Evolutionary conservation across 2,797 vertebrate species (phyloP).

Genomic region (Halcyon leucocephala): DNA sequence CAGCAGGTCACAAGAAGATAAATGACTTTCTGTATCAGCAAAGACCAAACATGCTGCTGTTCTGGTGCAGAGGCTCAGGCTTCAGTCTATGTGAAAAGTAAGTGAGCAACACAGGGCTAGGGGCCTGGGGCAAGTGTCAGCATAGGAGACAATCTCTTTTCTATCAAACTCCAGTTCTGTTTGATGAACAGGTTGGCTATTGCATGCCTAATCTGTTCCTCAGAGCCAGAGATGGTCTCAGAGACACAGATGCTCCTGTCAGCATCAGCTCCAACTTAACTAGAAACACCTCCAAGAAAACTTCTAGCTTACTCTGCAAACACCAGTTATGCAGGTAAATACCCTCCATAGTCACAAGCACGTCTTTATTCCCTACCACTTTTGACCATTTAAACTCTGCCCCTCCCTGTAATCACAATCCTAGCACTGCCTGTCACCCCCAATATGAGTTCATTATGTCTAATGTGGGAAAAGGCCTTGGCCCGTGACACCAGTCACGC

Average conservation of each 20-base stretch:
- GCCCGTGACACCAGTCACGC: not conserved
- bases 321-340: not conserved
- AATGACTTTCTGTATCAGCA: conserved; percentile 21
- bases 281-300: conserved; percentile 1
- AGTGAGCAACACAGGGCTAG: not conserved
- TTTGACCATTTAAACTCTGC: not conserved
- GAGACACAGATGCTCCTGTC: not conserved
- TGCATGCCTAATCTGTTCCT: not conserved
- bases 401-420: not conserved
- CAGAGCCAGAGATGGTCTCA: not conserved
- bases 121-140: not conserved
- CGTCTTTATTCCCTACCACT: not conserved
- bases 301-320: not conserved
- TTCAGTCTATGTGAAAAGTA: not conserved
- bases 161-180: not conserved
- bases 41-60: not conserved
- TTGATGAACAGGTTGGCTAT: not conserved
- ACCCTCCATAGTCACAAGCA: not conserved
- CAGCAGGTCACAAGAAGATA: conserved; percentile 3
- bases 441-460: not conserved
- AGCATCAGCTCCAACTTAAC: not conserved
- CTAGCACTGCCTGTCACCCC: not conserved
- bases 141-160: not conserved
- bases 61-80: not conserved
- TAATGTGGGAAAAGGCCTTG: not conserved